Conservation (phyloP, 2,113 vertebrate genomes). For the Elephas maximus region DNA sequence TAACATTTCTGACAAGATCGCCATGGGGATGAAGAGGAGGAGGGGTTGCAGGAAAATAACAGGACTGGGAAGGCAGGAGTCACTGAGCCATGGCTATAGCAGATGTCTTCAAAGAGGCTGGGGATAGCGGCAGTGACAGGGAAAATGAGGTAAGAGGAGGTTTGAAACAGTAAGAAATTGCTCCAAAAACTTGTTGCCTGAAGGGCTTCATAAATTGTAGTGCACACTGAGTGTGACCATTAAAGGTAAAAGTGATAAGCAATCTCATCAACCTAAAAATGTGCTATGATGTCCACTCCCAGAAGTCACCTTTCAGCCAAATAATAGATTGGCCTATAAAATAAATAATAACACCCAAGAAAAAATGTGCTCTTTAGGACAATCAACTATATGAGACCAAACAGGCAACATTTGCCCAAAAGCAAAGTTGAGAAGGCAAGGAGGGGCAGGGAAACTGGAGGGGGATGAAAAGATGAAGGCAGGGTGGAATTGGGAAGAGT, state of each 20-base stretch:
- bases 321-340: too few species aligned
- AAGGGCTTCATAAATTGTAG: background rate
- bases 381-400: too few species aligned
- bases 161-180: background rate
- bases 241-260: background rate
- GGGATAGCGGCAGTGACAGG: background rate
- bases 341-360: too few species aligned
- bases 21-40: constrained; percentile 77
- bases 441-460: too few species aligned
- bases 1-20: constrained; percentile 79
- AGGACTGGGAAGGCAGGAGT: constrained; percentile 43
- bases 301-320: too few species aligned
- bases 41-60: constrained; percentile 23
- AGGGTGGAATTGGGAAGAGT: too few species aligned
- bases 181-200: background rate
- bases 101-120: constrained; percentile 40
- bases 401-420: too few species aligned
- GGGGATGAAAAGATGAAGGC: too few species aligned
- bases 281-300: background rate
- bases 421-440: too few species aligned
- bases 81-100: constrained; percentile 55
- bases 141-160: background rate
- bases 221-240: background rate
- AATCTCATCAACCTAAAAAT: background rate
- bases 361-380: too few species aligned